Evolutionary conservation across 2,888 invertebrate genomes (phyloP).

Genomic region (Trissolcus brochymenae): DNA sequence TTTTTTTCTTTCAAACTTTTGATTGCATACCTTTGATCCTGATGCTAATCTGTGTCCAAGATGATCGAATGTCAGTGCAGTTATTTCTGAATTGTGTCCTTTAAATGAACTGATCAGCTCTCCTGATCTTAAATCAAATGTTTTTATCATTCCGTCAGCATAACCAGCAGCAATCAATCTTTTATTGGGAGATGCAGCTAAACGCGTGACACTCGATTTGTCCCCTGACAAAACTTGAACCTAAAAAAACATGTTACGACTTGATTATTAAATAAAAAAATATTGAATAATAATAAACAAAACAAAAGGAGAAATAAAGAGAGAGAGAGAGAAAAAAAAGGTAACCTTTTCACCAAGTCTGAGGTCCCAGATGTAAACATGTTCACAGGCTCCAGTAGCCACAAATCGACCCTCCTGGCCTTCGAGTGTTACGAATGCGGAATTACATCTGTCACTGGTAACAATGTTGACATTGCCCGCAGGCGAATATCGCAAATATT

Average conservation of each 20-base stretch:
- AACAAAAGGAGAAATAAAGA: background rate
- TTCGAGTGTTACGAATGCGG: slow-evolving; percentile 86
- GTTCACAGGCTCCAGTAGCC: slow-evolving; percentile 95
- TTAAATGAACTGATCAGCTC: slow-evolving; percentile 85
- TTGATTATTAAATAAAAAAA: background rate
- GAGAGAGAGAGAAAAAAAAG: too few relatives aligned
- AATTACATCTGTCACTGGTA: slow-evolving; percentile 87
- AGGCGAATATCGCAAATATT: slow-evolving; percentile 92
- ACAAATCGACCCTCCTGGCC: slow-evolving; percentile 89
- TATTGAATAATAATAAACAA: background rate
- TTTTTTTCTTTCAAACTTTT: background rate
- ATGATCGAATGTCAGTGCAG: slow-evolving; percentile 88
- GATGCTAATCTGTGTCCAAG: slow-evolving; percentile 91
- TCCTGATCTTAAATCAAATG: slow-evolving; percentile 86
- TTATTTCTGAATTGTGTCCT: slow-evolving; percentile 91
- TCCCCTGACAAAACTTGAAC: slow-evolving; percentile 88
- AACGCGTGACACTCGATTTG: slow-evolving; percentile 85
- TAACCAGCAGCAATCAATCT: slow-evolving; percentile 93
- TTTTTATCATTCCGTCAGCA: slow-evolving; percentile 89
- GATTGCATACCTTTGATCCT: slow-evolving; percentile 84
- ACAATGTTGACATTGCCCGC: slow-evolving; percentile 93
- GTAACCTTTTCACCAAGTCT: slow-evolving; percentile 87
- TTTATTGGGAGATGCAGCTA: slow-evolving; percentile 86
- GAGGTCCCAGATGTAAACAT: slow-evolving; percentile 96
- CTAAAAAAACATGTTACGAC: slow-evolving; percentile 75